Evolutionary conservation across 2,797 vertebrate genomes (phyloP).

Genomic region (Taenioides sp.): DNA sequence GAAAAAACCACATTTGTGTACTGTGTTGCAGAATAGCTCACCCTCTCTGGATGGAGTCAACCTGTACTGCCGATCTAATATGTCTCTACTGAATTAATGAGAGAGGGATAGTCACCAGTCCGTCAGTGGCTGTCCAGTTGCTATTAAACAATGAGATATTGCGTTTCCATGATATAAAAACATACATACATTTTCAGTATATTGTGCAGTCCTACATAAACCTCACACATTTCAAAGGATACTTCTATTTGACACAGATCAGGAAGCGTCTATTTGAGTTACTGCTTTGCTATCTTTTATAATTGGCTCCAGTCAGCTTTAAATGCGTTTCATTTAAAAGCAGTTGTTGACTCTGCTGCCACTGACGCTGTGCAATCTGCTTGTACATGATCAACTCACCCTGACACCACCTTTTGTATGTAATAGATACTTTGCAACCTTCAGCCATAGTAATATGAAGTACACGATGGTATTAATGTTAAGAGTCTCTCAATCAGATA

Average conservation of each 20-base stretch:
- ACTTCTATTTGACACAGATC: background rate
- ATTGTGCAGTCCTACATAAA: background rate
- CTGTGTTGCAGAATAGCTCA: background rate
- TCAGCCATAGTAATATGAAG: slow-evolving; percentile 16
- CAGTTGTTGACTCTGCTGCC: slow-evolving; percentile 21
- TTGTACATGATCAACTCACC: slow-evolving; percentile 18
- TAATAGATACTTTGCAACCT: slow-evolving; percentile 18
- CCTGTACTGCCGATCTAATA: too few species aligned
- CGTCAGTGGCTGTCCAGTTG: background rate
- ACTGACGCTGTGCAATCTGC: slow-evolving; percentile 28
- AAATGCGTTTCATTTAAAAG: slow-evolving; percentile 34
- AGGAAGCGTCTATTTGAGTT: slow-evolving; percentile 7
- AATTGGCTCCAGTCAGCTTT: slow-evolving; percentile 22
- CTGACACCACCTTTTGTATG: slow-evolving; percentile 16
- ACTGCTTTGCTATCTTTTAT: slow-evolving; percentile 23
- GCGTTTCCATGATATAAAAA: background rate
- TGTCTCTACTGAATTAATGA: background rate
- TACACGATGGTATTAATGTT: slow-evolving; percentile 19
- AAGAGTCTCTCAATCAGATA: slow-evolving; percentile 34
- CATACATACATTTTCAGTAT: background rate
- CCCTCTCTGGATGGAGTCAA: too few species aligned
- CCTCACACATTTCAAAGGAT: background rate
- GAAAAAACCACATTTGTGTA: too few species aligned
- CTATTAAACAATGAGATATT: background rate
- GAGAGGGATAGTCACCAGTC: background rate